Conservation (phyloP, 1,140 invertebrate species). For the Pogonus chalceus region DNA sequence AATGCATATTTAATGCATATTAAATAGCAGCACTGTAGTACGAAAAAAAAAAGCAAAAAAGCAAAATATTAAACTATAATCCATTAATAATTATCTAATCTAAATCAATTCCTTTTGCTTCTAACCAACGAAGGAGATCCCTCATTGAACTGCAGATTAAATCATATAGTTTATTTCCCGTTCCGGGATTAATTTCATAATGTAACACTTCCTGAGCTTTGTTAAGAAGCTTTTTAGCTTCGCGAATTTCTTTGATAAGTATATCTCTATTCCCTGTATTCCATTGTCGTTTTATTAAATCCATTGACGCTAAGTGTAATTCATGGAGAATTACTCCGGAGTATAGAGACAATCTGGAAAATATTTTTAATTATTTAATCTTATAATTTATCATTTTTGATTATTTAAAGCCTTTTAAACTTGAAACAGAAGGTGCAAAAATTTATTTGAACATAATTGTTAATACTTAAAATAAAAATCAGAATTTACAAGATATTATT, state of each 20-base stretch:
- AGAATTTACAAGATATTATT: too few relatives aligned
- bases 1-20: slow-evolving; percentile 8
- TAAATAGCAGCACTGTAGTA: not conserved
- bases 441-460: too few relatives aligned
- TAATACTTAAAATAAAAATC: too few relatives aligned
- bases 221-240: slow-evolving; percentile 34
- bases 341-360: slow-evolving; percentile 53
- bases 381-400: slow-evolving; percentile 39
- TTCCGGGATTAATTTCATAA: slow-evolving; percentile 39
- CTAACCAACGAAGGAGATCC: slow-evolving; percentile 29
- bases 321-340: slow-evolving; percentile 60
- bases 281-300: slow-evolving; percentile 40
- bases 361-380: slow-evolving; percentile 44
- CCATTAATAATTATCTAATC: too few relatives aligned
- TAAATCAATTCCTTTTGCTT: slow-evolving; percentile 26
- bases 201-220: slow-evolving; percentile 38
- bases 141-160: slow-evolving; percentile 32
- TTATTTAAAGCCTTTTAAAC: slow-evolving; percentile 50
- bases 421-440: too few relatives aligned
- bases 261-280: slow-evolving; percentile 34
- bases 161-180: slow-evolving; percentile 39
- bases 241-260: slow-evolving; percentile 29
- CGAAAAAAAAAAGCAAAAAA: too few relatives aligned
- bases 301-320: slow-evolving; percentile 46
- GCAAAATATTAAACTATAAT: too few relatives aligned